A percentile compares a stretch with the other conserved stretches of the same genome.
phyloP scores from a whole-genome alignment of 2,888 invertebrate species.

The Oscheius sp. region DNA sequence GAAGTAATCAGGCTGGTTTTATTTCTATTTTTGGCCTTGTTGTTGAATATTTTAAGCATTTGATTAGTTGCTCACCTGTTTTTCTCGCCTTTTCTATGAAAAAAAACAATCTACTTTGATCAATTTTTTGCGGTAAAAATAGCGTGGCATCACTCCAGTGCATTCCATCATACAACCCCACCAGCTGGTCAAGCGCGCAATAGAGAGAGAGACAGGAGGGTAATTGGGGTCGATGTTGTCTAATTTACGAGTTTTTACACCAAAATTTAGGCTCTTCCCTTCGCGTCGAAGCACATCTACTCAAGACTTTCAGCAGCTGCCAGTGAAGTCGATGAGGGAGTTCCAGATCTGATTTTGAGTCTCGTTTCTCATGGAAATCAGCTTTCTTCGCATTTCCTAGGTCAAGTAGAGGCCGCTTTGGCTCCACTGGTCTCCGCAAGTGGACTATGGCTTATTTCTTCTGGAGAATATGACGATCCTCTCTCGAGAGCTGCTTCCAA shows the following conservation, averaged over 20 bases:
- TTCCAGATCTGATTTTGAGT: constrained; percentile 60
- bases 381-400: constrained; percentile 51
- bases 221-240: too few relatives aligned
- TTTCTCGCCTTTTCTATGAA: not conserved
- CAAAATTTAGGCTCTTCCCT: constrained; percentile 49
- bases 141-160: too few relatives aligned
- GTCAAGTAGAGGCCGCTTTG: constrained; percentile 46
- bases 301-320: constrained; percentile 59
- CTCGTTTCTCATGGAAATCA: constrained; percentile 59
- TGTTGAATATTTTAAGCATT: not conserved
- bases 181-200: too few relatives aligned
- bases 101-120: too few relatives aligned
- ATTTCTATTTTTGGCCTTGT: not conserved
- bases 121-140: too few relatives aligned
- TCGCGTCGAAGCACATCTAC: constrained; percentile 63
- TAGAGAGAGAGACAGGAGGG: too few relatives aligned
- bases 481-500: constrained; percentile 50
- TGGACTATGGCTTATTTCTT: constrained; percentile 56
- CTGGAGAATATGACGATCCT: constrained; percentile 58
- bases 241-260: not conserved
- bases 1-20: constrained; percentile 29
- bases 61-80: not conserved
- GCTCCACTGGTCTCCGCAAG: constrained; percentile 44
- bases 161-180: too few relatives aligned
- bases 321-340: constrained; percentile 62